Evolutionary conservation across 1,140 invertebrate genomes (phyloP).

Genomic region (Drosophila mayri): DNA sequence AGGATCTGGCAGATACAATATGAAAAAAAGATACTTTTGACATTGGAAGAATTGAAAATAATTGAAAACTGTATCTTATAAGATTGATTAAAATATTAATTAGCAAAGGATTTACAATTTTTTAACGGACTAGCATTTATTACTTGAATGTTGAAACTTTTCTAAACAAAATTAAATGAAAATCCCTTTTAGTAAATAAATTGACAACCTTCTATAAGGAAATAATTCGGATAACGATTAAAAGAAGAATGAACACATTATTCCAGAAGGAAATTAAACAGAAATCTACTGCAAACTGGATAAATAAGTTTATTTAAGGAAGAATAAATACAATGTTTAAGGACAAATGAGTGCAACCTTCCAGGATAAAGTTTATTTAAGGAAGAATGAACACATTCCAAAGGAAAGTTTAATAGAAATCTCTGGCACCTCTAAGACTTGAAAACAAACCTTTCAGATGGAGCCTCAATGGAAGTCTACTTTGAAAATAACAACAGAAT

Average conservation of each 20-base stretch:
- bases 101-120: too few species aligned
- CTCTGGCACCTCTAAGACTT: not conserved
- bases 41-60: not conserved
- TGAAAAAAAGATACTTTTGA: not conserved
- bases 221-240: not conserved
- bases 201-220: not conserved
- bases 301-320: too few species aligned
- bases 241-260: not conserved
- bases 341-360: not conserved
- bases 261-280: not conserved
- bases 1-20: not conserved
- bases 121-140: not conserved
- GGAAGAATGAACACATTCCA: not conserved
- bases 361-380: not conserved
- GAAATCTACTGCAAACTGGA: too few species aligned
- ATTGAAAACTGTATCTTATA: too few species aligned
- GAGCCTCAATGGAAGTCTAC: not conserved
- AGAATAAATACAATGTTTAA: too few species aligned
- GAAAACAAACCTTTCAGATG: not conserved
- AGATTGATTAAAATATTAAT: not conserved
- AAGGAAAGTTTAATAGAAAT: not conserved
- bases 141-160: fast-evolving
- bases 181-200: not conserved
- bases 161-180: not conserved
- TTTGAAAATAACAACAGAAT: not conserved